Percentiles rank a stretch among this genome's conserved stretches.
phyloP scores from a whole-genome alignment of 2,888 invertebrate species.

The Crematogaster levior region DNA sequence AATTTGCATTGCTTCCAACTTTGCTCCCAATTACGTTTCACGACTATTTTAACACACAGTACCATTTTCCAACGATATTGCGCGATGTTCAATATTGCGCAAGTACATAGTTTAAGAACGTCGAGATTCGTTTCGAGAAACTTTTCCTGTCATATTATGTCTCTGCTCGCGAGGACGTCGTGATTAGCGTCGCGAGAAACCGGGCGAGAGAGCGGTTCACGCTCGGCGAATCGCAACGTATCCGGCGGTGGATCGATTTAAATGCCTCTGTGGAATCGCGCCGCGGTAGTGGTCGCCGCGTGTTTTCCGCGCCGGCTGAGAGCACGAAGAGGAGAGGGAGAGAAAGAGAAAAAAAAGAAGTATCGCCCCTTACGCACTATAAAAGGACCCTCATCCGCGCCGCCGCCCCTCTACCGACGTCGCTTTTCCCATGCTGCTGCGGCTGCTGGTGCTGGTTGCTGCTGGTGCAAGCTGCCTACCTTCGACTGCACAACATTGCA shows the following conservation, averaged over 20 bases:
- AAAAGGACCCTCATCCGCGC: constrained; percentile 70
- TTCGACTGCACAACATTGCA: constrained; percentile 72
- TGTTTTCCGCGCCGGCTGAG: constrained; percentile 31
- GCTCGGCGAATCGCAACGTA: constrained; percentile 76
- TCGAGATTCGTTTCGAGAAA: background rate
- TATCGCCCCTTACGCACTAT: constrained; percentile 72
- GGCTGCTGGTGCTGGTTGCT: constrained; percentile 5
- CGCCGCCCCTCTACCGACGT: constrained; percentile 40
- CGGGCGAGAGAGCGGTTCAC: constrained; percentile 65
- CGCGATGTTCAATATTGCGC: background rate
- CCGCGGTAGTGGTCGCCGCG: constrained; percentile 41
- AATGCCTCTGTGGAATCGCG: constrained; percentile 68
- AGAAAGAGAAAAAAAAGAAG: constrained; percentile 47
- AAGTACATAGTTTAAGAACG: background rate
- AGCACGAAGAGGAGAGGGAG: background rate
- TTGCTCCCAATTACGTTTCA: background rate
- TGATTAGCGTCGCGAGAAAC: constrained; percentile 55
- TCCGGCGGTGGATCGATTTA: constrained; percentile 77
- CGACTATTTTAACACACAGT: background rate
- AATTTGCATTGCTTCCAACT: no score
- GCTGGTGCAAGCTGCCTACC: constrained; percentile 70
- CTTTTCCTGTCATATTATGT: background rate
- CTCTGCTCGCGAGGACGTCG: background rate
- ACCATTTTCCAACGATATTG: background rate
- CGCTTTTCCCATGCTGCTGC: constrained; percentile 64